Evolutionary conservation across 1,140 invertebrate genomes (phyloP).

Genomic region (Formica selysi): DNA sequence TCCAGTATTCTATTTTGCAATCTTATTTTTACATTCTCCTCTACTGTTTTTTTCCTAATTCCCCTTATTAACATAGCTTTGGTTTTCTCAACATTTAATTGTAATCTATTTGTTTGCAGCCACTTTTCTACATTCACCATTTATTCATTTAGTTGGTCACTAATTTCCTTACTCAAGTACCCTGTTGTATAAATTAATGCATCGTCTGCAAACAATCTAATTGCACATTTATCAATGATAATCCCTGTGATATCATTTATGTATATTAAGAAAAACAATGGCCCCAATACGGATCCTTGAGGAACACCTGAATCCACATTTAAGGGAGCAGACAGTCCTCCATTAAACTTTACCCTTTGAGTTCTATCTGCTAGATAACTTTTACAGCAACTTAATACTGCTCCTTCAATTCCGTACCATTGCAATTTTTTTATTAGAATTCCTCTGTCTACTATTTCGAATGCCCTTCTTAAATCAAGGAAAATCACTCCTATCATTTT

Average conservation of each 20-base stretch:
- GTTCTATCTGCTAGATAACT: not conserved
- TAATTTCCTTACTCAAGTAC: not conserved
- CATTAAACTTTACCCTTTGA: conserved; percentile 16
- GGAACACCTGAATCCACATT: not conserved
- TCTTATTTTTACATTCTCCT: not conserved
- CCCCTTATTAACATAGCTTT: not conserved
- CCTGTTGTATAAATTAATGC: not conserved
- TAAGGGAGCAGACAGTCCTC: not conserved
- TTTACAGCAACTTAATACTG: not conserved
- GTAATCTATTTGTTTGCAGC: not conserved
- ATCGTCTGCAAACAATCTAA: conserved; percentile 8
- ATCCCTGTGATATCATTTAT: not conserved
- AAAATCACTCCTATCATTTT: not conserved
- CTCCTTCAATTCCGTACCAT: not conserved
- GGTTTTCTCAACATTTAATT: not conserved
- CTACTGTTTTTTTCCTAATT: not conserved
- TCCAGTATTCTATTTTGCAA: not conserved
- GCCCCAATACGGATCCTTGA: not conserved
- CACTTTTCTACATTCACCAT: not conserved
- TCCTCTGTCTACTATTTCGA: not conserved
- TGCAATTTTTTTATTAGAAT: not conserved
- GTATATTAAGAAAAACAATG: not conserved
- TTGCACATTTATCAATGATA: not conserved
- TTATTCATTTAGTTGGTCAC: not conserved
- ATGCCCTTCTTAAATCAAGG: not conserved